A percentile compares a stretch with the other conserved stretches of the same genome.
Conservation (phyloP, 2,113 vertebrate species). For the Cathartes aura region DNA sequence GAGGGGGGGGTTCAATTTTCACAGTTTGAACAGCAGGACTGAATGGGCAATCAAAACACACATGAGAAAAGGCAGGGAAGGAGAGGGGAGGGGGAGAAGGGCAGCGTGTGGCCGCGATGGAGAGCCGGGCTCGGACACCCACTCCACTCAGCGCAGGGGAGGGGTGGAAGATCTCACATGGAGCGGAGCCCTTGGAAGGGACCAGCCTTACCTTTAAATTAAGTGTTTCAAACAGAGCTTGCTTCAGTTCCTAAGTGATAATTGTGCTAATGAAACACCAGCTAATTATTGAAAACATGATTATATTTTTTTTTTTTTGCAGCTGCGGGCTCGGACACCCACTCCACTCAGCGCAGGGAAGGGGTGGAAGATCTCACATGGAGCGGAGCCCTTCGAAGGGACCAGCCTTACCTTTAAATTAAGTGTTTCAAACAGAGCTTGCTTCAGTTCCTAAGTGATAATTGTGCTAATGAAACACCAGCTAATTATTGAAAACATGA, state of each 20-base stretch:
- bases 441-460: constrained; percentile 26
- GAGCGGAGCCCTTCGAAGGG: background rate
- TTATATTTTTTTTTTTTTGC: background rate
- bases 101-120: background rate
- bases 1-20: constrained; percentile 56
- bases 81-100: background rate
- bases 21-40: constrained; percentile 61
- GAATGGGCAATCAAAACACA: constrained; percentile 17
- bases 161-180: background rate
- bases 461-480: constrained; percentile 54
- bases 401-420: constrained; percentile 55
- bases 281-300: constrained; percentile 49
- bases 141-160: background rate
- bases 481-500: constrained; percentile 49
- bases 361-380: background rate
- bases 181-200: background rate
- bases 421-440: constrained; percentile 10
- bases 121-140: background rate
- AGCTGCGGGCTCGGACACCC: background rate
- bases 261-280: constrained; percentile 54
- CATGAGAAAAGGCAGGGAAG: background rate
- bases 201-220: constrained; percentile 55
- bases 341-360: background rate
- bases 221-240: constrained; percentile 10
- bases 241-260: constrained; percentile 26